Conservation (phyloP, 2,888 invertebrate genomes). For the Hydropsyche betteni region DNA sequence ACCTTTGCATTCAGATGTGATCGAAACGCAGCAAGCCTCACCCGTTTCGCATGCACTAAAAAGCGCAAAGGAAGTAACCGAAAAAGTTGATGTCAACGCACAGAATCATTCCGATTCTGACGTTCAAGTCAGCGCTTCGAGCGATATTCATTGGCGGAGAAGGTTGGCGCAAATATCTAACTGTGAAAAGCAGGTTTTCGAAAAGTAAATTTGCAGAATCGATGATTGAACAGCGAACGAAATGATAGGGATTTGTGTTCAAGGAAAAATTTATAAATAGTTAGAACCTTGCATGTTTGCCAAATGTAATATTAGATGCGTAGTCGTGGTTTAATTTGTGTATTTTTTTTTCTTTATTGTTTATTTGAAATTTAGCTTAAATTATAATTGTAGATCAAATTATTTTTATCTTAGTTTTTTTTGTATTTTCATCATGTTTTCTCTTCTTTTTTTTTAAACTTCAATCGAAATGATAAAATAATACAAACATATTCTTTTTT, state of each 20-base stretch:
- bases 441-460: no score
- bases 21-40: no score
- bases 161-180: conserved; percentile 38
- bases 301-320: background rate
- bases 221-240: no score
- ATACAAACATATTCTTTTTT: no score
- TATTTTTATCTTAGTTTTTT: no score
- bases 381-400: no score
- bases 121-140: background rate
- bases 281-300: conserved; percentile 7
- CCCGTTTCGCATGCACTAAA: no score
- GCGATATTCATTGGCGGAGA: conserved; percentile 49
- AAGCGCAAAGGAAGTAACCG: background rate
- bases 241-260: background rate
- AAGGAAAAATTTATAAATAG: background rate
- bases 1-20: no score
- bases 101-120: background rate
- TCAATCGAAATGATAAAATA: no score
- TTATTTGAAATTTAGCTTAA: conserved; percentile 4
- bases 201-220: conserved; percentile 8
- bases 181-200: background rate
- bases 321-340: background rate
- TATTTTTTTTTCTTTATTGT: background rate
- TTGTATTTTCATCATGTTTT: no score
- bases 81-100: background rate